Evolutionary conservation across 1,140 invertebrate species (phyloP).

Genomic region (Marisa cornuarietis): DNA sequence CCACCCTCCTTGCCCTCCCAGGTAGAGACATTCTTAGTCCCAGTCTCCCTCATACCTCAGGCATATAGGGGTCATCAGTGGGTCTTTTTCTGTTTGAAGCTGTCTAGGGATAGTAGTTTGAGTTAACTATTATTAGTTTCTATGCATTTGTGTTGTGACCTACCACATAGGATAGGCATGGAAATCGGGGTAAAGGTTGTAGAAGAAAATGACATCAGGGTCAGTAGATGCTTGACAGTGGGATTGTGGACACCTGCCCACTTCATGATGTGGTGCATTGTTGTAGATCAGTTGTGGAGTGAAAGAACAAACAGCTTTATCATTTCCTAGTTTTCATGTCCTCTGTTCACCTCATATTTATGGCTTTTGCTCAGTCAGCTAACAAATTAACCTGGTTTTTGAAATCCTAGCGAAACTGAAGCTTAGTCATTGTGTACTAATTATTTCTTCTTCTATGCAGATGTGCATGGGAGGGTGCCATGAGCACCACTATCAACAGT

Average conservation of each 20-base stretch:
- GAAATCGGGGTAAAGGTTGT: neutral
- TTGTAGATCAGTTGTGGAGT: no score
- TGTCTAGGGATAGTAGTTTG: neutral
- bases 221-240: neutral
- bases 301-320: no score
- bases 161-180: neutral
- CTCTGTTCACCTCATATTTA: no score
- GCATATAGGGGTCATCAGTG: neutral
- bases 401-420: neutral
- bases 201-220: neutral
- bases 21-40: neutral
- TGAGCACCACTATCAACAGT: constrained; percentile 13
- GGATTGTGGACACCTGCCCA: no score
- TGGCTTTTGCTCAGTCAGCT: no score
- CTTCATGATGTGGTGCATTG: no score
- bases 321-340: no score
- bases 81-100: no score
- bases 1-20: constrained; percentile 19
- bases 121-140: neutral
- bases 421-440: neutral
- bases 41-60: neutral
- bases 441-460: neutral
- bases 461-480: constrained; percentile 13
- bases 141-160: neutral
- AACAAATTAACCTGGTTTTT: no score